A percentile compares a stretch with the other conserved stretches of the same genome.
These are phyloP conservation scores for Meandrina meandrites DNA, from an alignment of 92 coral and sea anemone species.

Conservation along the genomic window DNA sequence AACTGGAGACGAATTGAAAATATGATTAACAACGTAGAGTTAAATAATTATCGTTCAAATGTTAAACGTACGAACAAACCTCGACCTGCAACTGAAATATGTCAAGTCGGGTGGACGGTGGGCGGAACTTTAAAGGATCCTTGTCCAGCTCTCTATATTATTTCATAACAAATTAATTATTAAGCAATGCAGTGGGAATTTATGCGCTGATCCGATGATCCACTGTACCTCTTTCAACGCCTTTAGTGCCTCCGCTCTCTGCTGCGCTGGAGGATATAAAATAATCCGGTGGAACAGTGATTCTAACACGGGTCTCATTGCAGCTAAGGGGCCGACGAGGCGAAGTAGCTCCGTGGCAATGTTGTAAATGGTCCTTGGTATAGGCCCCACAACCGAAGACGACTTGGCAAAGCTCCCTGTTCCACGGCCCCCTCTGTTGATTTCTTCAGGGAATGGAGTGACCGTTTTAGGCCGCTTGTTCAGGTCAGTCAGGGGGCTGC, in stretches of 20 bases:
- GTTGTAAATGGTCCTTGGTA: slow-evolving; percentile 91
- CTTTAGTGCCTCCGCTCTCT: slow-evolving; percentile 91
- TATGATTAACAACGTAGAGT: neutral
- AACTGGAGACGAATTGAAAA: slow-evolving; percentile 56
- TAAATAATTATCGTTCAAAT: too few relatives aligned
- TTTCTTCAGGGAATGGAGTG: slow-evolving; percentile 83
- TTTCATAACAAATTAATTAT: neutral
- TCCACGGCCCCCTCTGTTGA: slow-evolving; percentile 94
- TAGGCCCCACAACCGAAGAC: slow-evolving; percentile 80
- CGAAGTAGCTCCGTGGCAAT: slow-evolving; percentile 96
- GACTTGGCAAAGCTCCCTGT: slow-evolving; percentile 91
- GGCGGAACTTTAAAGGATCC: neutral
- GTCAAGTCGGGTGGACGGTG: neutral
- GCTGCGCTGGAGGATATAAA: slow-evolving; percentile 94
- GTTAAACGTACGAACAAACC: neutral
- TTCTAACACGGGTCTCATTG: slow-evolving; percentile 97
- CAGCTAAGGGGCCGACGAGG: slow-evolving; percentile 91
- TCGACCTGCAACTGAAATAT: neutral
- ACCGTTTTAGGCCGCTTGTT: slow-evolving; percentile 70
- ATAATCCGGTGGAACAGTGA: slow-evolving; percentile 96
- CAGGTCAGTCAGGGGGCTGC: slow-evolving; percentile 96
- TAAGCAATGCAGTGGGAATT: neutral
- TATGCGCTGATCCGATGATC: neutral
- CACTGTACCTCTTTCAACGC: slow-evolving; percentile 90
- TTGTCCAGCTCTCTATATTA: neutral